A percentile compares a stretch with the other conserved stretches of the same genome.
phyloP scores from a whole-genome alignment of 2,797 vertebrate species.

The Acanthurus lineatus region DNA sequence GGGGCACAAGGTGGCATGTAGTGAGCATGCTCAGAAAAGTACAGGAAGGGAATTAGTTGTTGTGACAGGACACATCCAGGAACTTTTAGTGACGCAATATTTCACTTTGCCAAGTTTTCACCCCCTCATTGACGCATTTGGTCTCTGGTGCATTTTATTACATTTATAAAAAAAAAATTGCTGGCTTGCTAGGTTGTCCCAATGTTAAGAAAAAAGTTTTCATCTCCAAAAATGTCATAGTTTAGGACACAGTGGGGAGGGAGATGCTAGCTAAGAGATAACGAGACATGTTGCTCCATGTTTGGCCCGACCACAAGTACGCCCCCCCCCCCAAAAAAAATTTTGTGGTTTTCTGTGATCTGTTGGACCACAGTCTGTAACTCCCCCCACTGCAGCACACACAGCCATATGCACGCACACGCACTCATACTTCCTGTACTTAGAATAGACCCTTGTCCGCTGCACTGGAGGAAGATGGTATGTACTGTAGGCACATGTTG shows the following conservation, averaged over 20 bases:
- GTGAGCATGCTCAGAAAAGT: slow-evolving; percentile 76
- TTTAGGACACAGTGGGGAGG: slow-evolving; percentile 33
- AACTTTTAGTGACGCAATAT: slow-evolving; percentile 79
- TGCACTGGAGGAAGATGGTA: slow-evolving; percentile 71
- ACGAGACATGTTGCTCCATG: slow-evolving; percentile 68
- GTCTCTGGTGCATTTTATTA: slow-evolving; percentile 30
- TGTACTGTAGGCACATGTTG: slow-evolving; percentile 59
- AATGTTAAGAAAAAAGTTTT: slow-evolving; percentile 17
- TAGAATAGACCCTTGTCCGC: slow-evolving; percentile 65
- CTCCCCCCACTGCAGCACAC: slow-evolving; percentile 32
- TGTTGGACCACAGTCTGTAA: slow-evolving; percentile 69
- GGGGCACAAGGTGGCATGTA: slow-evolving; percentile 75
- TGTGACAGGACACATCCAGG: slow-evolving; percentile 77
- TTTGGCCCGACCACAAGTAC: slow-evolving; percentile 68
- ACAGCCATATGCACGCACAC: slow-evolving; percentile 28
- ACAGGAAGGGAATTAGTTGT: slow-evolving; percentile 80
- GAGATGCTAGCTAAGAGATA: slow-evolving; percentile 66
- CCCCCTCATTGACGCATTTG: slow-evolving; percentile 57
- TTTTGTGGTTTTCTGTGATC: slow-evolving; percentile 79
- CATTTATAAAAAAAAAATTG: background rate
- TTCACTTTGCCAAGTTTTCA: slow-evolving; percentile 66
- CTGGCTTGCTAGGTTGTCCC: background rate
- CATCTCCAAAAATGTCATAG: slow-evolving; percentile 11
- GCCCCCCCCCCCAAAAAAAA: background rate
- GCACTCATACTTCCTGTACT: slow-evolving; percentile 67